Evolutionary conservation across 1,140 invertebrate species (phyloP).

Genomic region (Drosophila kanapiae): DNA sequence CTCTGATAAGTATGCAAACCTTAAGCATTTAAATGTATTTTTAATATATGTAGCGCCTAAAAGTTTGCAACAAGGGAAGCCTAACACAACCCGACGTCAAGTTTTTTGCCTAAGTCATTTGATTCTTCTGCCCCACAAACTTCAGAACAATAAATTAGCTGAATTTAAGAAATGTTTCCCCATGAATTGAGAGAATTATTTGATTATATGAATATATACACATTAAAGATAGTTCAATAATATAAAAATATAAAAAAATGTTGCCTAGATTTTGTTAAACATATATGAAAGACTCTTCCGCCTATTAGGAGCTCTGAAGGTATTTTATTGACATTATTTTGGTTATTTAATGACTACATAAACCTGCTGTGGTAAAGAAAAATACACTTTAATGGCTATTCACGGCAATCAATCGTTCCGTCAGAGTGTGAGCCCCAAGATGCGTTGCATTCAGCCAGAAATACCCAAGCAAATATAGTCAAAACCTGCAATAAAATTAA

Average conservation of each 20-base stretch:
- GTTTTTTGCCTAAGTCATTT: conserved; percentile 40
- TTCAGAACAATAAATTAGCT: conserved; percentile 10
- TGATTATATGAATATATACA: not conserved
- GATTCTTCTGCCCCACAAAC: conserved; percentile 1
- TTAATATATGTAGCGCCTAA: not conserved
- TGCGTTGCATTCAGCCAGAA: conserved; percentile 22
- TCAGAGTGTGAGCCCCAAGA: conserved; percentile 13
- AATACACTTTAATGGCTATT: conserved; percentile 17
- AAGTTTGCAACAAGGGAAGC: conserved; percentile 16
- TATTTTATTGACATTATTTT: conserved; percentile 4
- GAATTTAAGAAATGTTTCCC: not conserved
- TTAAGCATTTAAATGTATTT: not conserved
- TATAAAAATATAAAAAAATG: not conserved
- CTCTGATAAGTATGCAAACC: not conserved
- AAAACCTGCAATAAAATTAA: conserved; percentile 46
- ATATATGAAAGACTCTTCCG: not conserved
- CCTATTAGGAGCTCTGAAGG: not conserved
- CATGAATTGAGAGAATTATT: not conserved
- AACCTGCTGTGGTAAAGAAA: conserved; percentile 2
- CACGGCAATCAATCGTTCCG: conserved; percentile 45
- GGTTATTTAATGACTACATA: conserved; percentile 9
- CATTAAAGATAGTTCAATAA: no score
- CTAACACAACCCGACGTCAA: not conserved
- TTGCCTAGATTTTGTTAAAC: not conserved
- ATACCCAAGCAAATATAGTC: conserved; percentile 14